Percentiles rank a stretch among this genome's conserved stretches.
phyloP scores from a whole-genome alignment of 2,113 vertebrate species.

The Marcusenius ussheri region DNA sequence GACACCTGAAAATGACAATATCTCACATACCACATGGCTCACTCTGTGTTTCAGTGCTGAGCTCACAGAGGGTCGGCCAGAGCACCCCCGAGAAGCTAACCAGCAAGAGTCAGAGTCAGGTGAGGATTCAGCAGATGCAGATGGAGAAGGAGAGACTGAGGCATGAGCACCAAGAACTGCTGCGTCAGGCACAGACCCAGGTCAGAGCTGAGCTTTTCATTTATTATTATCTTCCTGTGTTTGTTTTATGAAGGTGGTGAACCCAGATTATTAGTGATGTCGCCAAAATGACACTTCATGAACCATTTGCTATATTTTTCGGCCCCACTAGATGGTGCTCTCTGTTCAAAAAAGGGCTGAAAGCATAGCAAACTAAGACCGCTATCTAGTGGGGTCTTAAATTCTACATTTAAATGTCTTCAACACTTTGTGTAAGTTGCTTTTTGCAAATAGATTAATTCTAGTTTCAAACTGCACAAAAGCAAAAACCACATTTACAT shows the following conservation, averaged over 20 bases:
- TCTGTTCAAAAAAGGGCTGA: not conserved
- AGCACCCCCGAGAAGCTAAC: conserved; percentile 87
- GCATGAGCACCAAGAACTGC: conserved; percentile 92
- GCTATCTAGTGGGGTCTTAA: too few species aligned
- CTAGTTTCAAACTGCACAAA: not conserved
- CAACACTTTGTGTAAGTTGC: not conserved
- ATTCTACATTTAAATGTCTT: not conserved
- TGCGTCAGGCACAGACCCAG: conserved; percentile 87
- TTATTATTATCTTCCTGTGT: not conserved
- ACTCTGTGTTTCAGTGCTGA: conserved; percentile 67
- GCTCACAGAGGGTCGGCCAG: conserved; percentile 83
- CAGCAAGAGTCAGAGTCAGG: conserved; percentile 73
- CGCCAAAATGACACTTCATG: not conserved
- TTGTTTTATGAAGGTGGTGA: not conserved
- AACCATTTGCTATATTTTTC: not conserved
- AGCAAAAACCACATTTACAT: not conserved
- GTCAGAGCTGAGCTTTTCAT: conserved; percentile 59
- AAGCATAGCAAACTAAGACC: not conserved
- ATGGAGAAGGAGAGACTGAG: conserved; percentile 90
- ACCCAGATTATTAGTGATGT: not conserved
- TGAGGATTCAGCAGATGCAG: conserved; percentile 74
- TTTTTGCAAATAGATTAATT: not conserved
- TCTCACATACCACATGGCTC: not conserved
- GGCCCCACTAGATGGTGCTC: not conserved
- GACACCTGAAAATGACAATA: not conserved